Evolutionary conservation across 2,888 invertebrate genomes (phyloP).

Genomic region (Nemotelus pantherinus): DNA sequence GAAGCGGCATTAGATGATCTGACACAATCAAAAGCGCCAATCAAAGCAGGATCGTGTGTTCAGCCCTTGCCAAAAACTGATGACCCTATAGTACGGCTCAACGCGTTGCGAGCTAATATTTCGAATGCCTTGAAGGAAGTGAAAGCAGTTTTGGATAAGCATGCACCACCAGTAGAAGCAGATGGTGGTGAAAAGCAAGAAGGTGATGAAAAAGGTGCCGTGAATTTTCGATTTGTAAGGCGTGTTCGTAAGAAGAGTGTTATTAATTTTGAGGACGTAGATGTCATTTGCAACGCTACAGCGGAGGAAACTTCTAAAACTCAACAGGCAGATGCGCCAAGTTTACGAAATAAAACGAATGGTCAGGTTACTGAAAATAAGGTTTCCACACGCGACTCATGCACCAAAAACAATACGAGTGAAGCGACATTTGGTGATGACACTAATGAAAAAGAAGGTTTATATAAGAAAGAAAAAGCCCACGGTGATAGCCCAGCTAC

Average conservation of each 20-base stretch:
- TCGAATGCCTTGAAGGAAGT: conserved; percentile 62
- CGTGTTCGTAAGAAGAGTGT: conserved; percentile 60
- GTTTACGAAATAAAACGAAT: neutral
- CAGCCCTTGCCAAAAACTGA: conserved; percentile 47
- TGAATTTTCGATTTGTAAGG: conserved; percentile 61
- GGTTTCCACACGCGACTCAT: no score
- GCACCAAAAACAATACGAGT: no score
- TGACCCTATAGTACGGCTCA: conserved; percentile 61
- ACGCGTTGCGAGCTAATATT: conserved; percentile 61
- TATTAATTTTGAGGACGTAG: conserved; percentile 58
- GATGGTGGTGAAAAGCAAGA: neutral
- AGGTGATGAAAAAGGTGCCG: conserved; percentile 36
- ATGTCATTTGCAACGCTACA: conserved; percentile 22
- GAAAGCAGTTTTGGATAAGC: conserved; percentile 61
- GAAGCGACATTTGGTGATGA: no score
- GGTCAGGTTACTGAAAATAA: neutral
- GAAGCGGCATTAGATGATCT: no score
- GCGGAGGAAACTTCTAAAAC: neutral
- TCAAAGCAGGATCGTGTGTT: neutral
- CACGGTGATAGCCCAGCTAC: no score
- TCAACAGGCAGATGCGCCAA: neutral
- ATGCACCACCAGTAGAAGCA: conserved; percentile 27
- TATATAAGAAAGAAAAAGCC: no score
- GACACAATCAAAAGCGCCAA: neutral
- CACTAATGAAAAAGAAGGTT: no score